Conservation (phyloP, 2,888 invertebrate genomes). For the Bedellia somnulentella region DNA sequence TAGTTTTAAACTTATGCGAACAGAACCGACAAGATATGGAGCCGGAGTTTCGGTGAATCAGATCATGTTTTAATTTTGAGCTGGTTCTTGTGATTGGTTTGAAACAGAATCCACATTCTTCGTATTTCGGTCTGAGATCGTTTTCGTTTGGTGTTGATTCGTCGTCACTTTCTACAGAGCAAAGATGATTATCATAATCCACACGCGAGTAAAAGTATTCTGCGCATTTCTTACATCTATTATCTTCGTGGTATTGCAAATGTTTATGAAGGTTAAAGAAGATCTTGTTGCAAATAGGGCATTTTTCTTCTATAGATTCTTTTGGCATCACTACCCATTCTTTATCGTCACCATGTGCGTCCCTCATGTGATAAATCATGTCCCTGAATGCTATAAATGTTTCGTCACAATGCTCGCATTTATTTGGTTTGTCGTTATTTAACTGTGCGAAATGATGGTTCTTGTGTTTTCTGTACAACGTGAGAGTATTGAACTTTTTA, state of each 20-base stretch:
- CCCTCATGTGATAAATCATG: slow-evolving; percentile 52
- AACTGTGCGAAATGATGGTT: slow-evolving; percentile 40
- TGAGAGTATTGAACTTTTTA: slow-evolving; percentile 51
- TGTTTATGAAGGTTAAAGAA: slow-evolving; percentile 48
- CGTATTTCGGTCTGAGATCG: slow-evolving; percentile 22
- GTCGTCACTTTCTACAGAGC: slow-evolving; percentile 45
- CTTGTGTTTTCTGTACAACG: slow-evolving; percentile 51
- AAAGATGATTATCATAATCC: slow-evolving; percentile 44
- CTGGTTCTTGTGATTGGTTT: slow-evolving; percentile 37
- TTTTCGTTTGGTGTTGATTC: slow-evolving; percentile 18
- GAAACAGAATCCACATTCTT: slow-evolving; percentile 51
- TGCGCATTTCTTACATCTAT: slow-evolving; percentile 45
- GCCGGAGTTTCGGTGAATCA: slow-evolving; percentile 39
- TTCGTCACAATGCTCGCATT: slow-evolving; percentile 55
- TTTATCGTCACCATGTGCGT: slow-evolving; percentile 42
- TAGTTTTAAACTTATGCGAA: slow-evolving; percentile 44
- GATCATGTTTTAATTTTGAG: slow-evolving; percentile 33
- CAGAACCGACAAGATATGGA: slow-evolving; percentile 54
- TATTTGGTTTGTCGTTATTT: slow-evolving; percentile 43
- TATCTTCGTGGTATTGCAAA: slow-evolving; percentile 45
- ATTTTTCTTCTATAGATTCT: slow-evolving; percentile 38
- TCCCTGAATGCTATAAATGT: slow-evolving; percentile 56
- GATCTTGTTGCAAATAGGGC: slow-evolving; percentile 39
- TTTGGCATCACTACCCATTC: slow-evolving; percentile 50
- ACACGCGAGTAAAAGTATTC: slow-evolving; percentile 44